phyloP scores from a whole-genome alignment of 92 coral and sea anemone genomes.

The Metridium senile region DNA sequence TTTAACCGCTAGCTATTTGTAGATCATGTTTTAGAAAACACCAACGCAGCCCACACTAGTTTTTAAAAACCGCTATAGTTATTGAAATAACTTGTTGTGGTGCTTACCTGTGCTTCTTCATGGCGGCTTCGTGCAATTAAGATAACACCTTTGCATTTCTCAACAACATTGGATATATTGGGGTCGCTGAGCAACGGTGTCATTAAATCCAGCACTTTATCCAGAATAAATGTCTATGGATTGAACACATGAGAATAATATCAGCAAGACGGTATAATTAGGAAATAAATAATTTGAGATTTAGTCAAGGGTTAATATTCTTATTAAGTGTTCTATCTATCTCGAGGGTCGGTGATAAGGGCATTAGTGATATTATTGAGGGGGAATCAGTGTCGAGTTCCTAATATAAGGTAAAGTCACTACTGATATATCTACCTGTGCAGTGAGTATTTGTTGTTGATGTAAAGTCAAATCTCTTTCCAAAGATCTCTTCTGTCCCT shows the following conservation, averaged over 20 bases:
- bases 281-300: no score
- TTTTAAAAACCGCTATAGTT: no score
- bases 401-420: background rate
- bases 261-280: no score
- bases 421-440: slow-evolving; percentile 54
- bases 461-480: slow-evolving; percentile 84
- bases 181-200: slow-evolving; percentile 75
- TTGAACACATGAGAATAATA: background rate
- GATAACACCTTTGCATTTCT: slow-evolving; percentile 57
- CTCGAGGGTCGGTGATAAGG: no score
- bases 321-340: no score
- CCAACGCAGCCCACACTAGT: no score
- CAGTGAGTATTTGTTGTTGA: slow-evolving; percentile 73
- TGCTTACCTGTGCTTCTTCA: slow-evolving; percentile 76
- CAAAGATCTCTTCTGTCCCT: slow-evolving; percentile 80
- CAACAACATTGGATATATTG: slow-evolving; percentile 44
- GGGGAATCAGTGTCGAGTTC: no score
- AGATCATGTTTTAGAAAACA: no score
- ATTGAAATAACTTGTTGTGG: background rate
- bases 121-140: slow-evolving; percentile 70
- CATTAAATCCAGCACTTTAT: slow-evolving; percentile 67
- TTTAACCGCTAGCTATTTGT: no score
- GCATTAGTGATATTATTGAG: no score
- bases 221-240: slow-evolving; percentile 68
- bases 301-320: no score